Evolutionary conservation across 2,113 vertebrate species (phyloP).

Genomic region (Phylloscopus trochiloides): DNA sequence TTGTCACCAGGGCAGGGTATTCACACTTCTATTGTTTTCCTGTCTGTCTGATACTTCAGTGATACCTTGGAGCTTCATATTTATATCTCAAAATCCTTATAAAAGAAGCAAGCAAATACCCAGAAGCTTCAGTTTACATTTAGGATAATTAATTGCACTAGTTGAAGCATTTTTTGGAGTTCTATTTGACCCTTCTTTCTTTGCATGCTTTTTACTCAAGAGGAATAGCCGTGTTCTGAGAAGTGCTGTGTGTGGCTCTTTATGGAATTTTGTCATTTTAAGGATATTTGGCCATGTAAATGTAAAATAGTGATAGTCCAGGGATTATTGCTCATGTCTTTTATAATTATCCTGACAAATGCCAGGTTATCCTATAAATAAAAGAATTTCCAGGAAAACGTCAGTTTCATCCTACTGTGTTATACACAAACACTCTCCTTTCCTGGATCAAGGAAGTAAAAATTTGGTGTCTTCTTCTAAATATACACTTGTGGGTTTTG

Average conservation of each 20-base stretch:
- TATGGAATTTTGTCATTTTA: not conserved
- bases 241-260: not conserved
- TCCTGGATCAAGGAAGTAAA: not conserved
- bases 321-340: not conserved
- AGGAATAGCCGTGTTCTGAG: not conserved
- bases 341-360: not conserved
- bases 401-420: slow-evolving; percentile 13
- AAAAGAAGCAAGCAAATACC: not conserved
- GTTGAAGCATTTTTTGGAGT: not conserved
- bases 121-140: not conserved
- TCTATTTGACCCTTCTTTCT: not conserved
- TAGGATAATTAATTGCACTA: not conserved
- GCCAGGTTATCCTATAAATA: not conserved
- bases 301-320: not conserved
- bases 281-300: not conserved
- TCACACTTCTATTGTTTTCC: not conserved
- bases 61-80: not conserved
- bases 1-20: not conserved
- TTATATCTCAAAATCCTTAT: not conserved
- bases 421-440: not conserved
- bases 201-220: not conserved
- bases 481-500: not conserved
- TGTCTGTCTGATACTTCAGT: not conserved
- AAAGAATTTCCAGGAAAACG: slow-evolving; percentile 44
- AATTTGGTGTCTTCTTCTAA: not conserved